Evolutionary conservation across 1,140 invertebrate species (phyloP), one percentile per base, ranked within the genome.

Genomic region (Pseudomyrmex cubaensis): DNA sequence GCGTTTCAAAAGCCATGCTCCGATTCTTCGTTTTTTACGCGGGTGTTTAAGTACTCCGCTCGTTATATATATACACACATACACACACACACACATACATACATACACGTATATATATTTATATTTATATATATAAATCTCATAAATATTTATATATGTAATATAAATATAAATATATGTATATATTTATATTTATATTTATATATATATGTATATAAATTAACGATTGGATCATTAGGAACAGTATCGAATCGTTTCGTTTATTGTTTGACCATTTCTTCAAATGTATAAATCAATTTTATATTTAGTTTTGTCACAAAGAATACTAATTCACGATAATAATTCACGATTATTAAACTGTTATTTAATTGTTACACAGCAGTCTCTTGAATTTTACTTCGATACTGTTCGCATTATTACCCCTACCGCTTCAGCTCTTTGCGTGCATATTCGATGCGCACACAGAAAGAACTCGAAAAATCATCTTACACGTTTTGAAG

Each of bases 31-130:
- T 35, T 13, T 44, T 44, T n/a, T 4, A 15, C 15, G 2, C 13
- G 13, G 62, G 44, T 64, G 13, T 78, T 35, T 70, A 78, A 78
- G 54, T 78, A 70, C 66, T 70, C 44, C 12, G 20, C 22, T 13
- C 54, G 10, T 57, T 48, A 0, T 35, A 35, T 35, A 35, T 35
- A 35, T 35, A 35, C 0, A 7, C 0, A 35, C 0, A 35, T 5
- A 35, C 0, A 35, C 5, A 35, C 5, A 35, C 5, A 35, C 2
- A 35, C 35, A 35, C 35, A 7, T 5, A 35, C 5, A 35, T 7
- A 7, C 5, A 35, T 35, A 35, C 35, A 35, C 5, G 25, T 25
- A 25, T 25, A 25, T 25, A 25, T 25, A 3, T 35, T 35, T 35
- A 35, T 35, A 35, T 35, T 35, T 35, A 35, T 35, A 7, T 35